Evolutionary conservation across 2,888 invertebrate species (phyloP).

Genomic region (Ormyrus labotus): DNA sequence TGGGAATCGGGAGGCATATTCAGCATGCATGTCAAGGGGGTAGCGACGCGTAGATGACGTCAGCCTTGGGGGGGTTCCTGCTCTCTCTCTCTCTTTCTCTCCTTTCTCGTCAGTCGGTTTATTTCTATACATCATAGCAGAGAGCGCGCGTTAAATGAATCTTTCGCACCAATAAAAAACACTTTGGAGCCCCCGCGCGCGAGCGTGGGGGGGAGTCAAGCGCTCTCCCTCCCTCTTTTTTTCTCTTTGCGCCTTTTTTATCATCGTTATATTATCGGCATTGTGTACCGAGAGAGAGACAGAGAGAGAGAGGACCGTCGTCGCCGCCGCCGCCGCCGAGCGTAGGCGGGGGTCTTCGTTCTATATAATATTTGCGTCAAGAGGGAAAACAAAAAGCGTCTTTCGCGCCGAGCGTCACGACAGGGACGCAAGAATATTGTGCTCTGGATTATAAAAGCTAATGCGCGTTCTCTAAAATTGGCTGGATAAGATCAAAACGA

Average conservation of each 20-base stretch:
- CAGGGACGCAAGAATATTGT: conserved; percentile 28
- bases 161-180: conserved; percentile 54
- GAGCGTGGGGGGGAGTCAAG: not conserved
- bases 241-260: conserved; percentile 33
- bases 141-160: conserved; percentile 52
- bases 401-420: conserved; percentile 45
- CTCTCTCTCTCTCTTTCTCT: conserved; percentile 11
- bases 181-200: conserved; percentile 23
- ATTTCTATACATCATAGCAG: conserved; percentile 11
- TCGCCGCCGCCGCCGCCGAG: not conserved
- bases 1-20: conserved; percentile 58
- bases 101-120: conserved; percentile 1
- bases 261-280: conserved; percentile 38
- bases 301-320: not conserved
- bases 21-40: conserved; percentile 59
- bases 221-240: not conserved
- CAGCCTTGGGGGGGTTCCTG: conserved; percentile 43
- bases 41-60: conserved; percentile 57
- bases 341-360: conserved; percentile 4
- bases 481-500: conserved; percentile 23
- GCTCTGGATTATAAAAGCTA: conserved; percentile 32
- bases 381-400: conserved; percentile 40
- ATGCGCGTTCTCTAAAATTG: conserved; percentile 40
- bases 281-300: not conserved
- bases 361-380: conserved; percentile 36